phyloP scores from a whole-genome alignment of 2,113 vertebrate species.

The Rhynchomys soricoides region DNA sequence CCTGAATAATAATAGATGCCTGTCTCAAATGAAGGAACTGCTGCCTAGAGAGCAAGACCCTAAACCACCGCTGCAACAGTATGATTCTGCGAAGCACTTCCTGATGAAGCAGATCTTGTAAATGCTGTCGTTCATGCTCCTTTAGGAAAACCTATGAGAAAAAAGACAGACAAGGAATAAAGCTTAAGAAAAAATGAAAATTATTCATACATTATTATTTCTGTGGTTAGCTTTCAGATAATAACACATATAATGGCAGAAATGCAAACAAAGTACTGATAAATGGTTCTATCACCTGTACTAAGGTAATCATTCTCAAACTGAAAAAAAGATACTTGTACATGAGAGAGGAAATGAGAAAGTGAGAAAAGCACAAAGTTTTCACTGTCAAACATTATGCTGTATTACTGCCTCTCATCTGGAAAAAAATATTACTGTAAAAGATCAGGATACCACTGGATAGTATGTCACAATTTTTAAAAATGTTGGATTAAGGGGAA shows the following conservation, averaged over 20 bases:
- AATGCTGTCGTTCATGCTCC: conserved; percentile 91
- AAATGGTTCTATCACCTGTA: conserved; percentile 5
- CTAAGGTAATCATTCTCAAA: conserved; percentile 45
- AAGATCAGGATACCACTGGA: not conserved
- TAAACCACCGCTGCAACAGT: conserved; percentile 91
- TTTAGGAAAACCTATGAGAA: conserved; percentile 93
- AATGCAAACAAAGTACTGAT: conserved; percentile 31
- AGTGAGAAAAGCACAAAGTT: not conserved
- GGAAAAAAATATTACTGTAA: not conserved
- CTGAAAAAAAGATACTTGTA: not conserved
- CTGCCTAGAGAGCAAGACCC: conserved; percentile 90
- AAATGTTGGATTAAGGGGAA: not conserved
- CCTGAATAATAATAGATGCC: conserved; percentile 92
- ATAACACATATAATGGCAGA: conserved; percentile 2
- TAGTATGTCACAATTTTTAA: not conserved
- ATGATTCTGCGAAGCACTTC: conserved; percentile 93
- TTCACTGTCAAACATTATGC: not conserved
- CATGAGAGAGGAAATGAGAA: not conserved
- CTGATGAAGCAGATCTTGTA: conserved; percentile 93
- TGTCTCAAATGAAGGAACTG: conserved; percentile 91
- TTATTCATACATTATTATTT: conserved; percentile 19
- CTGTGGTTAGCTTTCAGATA: conserved; percentile 33
- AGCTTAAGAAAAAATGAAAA: not conserved
- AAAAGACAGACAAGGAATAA: not conserved
- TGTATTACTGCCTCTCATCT: not conserved